phyloP scores from a whole-genome alignment of 2,113 vertebrate species.

The Clarias batrachus region DNA sequence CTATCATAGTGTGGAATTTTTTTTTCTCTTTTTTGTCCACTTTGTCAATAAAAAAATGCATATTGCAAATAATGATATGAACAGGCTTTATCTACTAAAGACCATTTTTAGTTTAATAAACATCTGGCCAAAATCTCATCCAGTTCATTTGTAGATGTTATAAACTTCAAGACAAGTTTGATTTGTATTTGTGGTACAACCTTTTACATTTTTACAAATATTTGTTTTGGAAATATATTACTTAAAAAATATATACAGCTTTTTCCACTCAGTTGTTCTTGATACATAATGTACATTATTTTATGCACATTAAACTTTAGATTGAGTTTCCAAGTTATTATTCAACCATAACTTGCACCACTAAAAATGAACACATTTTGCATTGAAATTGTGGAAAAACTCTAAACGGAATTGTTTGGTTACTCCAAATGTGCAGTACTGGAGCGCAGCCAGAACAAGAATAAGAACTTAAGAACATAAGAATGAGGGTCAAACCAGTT shows the following conservation, averaged over 20 bases:
- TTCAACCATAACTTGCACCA: neutral
- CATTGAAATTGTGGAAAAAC: neutral
- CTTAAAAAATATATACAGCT: neutral
- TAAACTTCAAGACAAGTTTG: too few relatives aligned
- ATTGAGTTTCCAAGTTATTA: neutral
- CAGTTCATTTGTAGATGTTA: neutral
- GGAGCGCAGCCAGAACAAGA: constrained; percentile 9
- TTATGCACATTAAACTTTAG: neutral
- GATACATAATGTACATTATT: neutral
- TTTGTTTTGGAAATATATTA: neutral
- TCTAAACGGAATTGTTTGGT: neutral
- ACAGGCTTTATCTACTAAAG: neutral
- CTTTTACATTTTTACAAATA: neutral
- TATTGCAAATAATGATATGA: neutral
- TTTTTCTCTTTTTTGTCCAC: constrained; percentile 10
- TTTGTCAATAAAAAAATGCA: constrained; percentile 15
- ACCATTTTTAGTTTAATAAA: neutral
- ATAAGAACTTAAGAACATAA: neutral
- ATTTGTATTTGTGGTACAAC: neutral
- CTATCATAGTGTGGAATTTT: constrained; percentile 48
- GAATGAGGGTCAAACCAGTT: neutral
- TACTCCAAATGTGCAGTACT: neutral
- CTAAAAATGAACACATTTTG: neutral
- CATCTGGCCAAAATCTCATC: neutral
- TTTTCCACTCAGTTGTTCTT: neutral